Percentiles rank a stretch among this genome's conserved stretches.
These are phyloP conservation scores for Montipora foliosa DNA, from an alignment of 64 coral and sea anemone species.

Conservation along the genomic window DNA sequence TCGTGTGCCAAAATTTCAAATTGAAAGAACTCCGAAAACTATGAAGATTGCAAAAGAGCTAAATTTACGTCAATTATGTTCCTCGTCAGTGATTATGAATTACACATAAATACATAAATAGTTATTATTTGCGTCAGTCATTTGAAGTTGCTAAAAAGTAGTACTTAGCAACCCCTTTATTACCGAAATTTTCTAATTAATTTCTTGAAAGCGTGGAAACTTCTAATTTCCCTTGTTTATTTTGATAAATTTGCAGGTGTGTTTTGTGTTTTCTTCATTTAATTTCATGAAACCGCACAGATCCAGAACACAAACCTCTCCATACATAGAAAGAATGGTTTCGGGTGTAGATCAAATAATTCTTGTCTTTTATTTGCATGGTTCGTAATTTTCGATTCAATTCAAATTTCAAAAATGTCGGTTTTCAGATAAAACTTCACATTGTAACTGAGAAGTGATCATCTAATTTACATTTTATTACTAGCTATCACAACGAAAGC, in stretches of 20 bases:
- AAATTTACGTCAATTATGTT: constrained; percentile 6
- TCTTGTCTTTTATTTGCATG: not conserved
- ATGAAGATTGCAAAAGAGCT: not conserved
- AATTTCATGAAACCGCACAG: no score
- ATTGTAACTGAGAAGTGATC: not conserved
- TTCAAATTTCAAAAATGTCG: no score
- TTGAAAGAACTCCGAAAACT: not conserved
- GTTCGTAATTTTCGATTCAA: no score
- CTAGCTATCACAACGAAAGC: not conserved
- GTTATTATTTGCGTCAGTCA: not conserved
- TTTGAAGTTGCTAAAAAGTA: not conserved
- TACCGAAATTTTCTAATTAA: not conserved
- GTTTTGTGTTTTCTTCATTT: not conserved
- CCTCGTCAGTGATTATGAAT: not conserved
- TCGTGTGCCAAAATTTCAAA: not conserved
- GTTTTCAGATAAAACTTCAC: no score
- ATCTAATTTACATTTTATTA: not conserved
- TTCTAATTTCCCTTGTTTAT: not conserved
- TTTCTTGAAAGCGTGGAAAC: not conserved
- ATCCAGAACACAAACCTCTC: no score
- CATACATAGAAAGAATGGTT: not conserved
- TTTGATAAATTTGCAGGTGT: not conserved
- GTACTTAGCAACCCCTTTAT: not conserved
- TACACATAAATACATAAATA: not conserved
- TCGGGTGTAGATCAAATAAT: not conserved